Evolutionary conservation across 2,888 invertebrate species (phyloP).

Genomic region (Xestobium rufovillosum): DNA sequence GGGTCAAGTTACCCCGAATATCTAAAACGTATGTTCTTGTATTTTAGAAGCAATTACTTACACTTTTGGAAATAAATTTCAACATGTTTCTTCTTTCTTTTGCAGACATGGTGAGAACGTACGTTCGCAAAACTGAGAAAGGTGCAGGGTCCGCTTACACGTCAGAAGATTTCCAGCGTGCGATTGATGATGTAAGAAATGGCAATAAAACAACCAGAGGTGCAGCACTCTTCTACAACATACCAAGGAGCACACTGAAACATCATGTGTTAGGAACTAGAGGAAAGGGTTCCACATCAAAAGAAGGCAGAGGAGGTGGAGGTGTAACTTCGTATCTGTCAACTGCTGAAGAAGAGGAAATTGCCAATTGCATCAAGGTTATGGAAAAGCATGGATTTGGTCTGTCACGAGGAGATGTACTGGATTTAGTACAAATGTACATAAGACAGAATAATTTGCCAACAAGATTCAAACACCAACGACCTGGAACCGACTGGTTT

Average conservation of each 20-base stretch:
- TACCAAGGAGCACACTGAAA: constrained; percentile 7
- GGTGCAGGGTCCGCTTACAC: constrained; percentile 7
- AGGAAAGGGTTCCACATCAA: constrained; percentile 6
- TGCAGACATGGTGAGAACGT: constrained; percentile 7
- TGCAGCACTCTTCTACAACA: constrained; percentile 7
- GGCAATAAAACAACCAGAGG: constrained; percentile 8
- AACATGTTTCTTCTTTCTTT: constrained; percentile 7
- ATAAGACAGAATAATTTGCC: no score
- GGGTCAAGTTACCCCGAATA: no score
- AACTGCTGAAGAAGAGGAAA: not conserved
- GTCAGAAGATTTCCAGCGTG: constrained; percentile 6
- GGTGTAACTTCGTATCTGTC: not conserved
- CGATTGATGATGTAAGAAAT: constrained; percentile 8
- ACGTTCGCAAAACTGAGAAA: constrained; percentile 6
- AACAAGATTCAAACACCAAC: constrained; percentile 11
- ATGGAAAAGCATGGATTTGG: constrained; percentile 18
- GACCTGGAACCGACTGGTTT: constrained; percentile 14
- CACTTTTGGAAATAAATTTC: no score
- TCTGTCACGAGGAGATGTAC: constrained; percentile 14
- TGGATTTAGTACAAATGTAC: constrained; percentile 14
- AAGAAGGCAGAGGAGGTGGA: constrained; percentile 2
- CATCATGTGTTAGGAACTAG: constrained; percentile 7
- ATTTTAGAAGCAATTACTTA: no score
- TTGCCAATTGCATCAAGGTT: constrained; percentile 7
- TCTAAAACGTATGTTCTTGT: no score